phyloP scores from a whole-genome alignment of 2,113 vertebrate genomes.

The Sclerurus mexicanus region DNA sequence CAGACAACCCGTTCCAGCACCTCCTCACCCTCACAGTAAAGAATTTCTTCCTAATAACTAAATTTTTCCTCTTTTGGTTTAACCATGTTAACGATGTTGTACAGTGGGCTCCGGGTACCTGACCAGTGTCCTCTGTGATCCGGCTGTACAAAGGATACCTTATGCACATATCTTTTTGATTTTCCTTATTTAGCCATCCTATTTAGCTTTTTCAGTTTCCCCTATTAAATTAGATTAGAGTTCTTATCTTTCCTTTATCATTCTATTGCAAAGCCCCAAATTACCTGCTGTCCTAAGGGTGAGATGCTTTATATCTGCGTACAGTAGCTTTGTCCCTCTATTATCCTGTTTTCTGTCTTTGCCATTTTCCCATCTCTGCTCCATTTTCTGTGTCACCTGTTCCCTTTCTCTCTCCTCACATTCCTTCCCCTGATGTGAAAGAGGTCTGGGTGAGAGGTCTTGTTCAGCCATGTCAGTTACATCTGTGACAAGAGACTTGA shows the following conservation, averaged over 20 bases:
- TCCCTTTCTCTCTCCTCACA: not conserved
- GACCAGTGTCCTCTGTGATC: not conserved
- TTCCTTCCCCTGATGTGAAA: not conserved
- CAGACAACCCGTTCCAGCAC: not conserved
- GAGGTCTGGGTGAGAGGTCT: not conserved
- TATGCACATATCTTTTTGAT: not conserved
- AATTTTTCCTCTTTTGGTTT: not conserved
- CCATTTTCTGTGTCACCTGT: constrained; percentile 6
- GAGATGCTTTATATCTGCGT: not conserved
- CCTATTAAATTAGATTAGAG: not conserved
- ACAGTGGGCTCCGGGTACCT: not conserved
- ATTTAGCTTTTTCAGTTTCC: not conserved
- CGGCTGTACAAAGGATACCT: not conserved
- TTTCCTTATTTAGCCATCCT: not conserved
- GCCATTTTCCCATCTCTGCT: constrained; percentile 9
- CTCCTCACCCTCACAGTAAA: not conserved
- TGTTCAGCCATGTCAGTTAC: not conserved
- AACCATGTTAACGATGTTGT: not conserved
- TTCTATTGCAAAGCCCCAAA: not conserved
- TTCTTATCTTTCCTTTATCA: not conserved
- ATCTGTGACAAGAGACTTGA: not conserved
- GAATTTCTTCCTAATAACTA: not conserved
- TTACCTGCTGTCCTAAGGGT: not conserved
- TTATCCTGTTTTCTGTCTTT: not conserved
- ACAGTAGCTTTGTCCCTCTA: not conserved